Percentiles rank a stretch among this genome's conserved stretches.
These are phyloP conservation scores for Drosophila rhopaloa DNA, from an alignment of 1,140 invertebrate genomes.

Conservation along the genomic window DNA sequence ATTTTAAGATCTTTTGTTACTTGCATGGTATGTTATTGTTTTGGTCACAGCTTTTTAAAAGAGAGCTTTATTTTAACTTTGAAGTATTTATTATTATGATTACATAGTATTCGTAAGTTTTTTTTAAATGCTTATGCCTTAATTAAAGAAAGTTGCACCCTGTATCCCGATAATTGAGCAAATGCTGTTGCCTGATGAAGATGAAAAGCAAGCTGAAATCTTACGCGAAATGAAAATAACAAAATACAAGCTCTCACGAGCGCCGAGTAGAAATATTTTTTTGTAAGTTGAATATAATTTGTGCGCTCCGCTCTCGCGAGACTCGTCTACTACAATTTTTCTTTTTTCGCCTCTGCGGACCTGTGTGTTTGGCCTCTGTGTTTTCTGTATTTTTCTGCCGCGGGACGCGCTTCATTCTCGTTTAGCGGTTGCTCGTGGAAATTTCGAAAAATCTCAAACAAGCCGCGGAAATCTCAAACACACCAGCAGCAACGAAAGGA, in stretches of 20 bases:
- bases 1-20: too few relatives aligned
- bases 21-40: too few relatives aligned
- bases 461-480: slow-evolving; percentile 1
- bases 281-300: slow-evolving; percentile 80
- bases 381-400: slow-evolving; percentile 72
- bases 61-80: too few relatives aligned
- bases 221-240: slow-evolving; percentile 68
- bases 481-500: neutral
- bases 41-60: too few relatives aligned
- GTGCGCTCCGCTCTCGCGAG: slow-evolving; percentile 29
- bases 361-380: slow-evolving; percentile 58
- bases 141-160: slow-evolving; percentile 19
- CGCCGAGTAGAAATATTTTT: slow-evolving; percentile 23
- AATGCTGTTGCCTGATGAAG: slow-evolving; percentile 59
- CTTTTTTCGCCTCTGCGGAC: slow-evolving; percentile 20
- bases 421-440: slow-evolving; percentile 71
- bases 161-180: slow-evolving; percentile 69
- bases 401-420: slow-evolving; percentile 77
- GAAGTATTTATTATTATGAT: too few relatives aligned
- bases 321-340: slow-evolving; percentile 67
- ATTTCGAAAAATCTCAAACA: slow-evolving; percentile 20
- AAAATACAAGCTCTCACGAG: slow-evolving; percentile 49
- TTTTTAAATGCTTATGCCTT: too few relatives aligned
- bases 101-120: too few relatives aligned
- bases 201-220: slow-evolving; percentile 68